phyloP scores from a whole-genome alignment of 2,888 invertebrate genomes.

The Oscheius onirici region DNA sequence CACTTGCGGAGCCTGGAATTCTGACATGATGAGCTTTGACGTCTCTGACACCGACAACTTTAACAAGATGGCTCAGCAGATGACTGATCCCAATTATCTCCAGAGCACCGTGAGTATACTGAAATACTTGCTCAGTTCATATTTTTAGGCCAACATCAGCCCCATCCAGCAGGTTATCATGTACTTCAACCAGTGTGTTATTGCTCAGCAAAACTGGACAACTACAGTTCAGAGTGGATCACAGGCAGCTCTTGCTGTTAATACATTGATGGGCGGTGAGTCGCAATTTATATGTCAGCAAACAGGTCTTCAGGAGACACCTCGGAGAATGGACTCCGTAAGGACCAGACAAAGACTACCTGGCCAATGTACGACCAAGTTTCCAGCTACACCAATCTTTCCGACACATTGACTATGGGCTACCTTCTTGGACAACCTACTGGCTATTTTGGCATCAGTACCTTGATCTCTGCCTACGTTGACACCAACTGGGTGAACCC shows the following conservation, averaged over 20 bases:
- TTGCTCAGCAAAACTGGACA: constrained; percentile 43
- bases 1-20: constrained; percentile 57
- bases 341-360: neutral
- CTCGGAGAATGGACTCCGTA: neutral
- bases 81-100: constrained; percentile 37
- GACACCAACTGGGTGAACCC: constrained; percentile 58
- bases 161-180: constrained; percentile 43
- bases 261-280: neutral
- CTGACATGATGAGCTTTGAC: constrained; percentile 44
- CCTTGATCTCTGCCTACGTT: constrained; percentile 46
- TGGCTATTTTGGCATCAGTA: constrained; percentile 41
- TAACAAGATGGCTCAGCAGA: constrained; percentile 37
- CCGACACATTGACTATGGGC: constrained; percentile 34
- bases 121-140: constrained; percentile 20
- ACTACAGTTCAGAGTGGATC: constrained; percentile 31
- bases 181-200: constrained; percentile 43
- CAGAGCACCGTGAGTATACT: constrained; percentile 29
- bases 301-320: neutral
- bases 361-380: constrained; percentile 48
- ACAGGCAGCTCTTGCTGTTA: neutral
- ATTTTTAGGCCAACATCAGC: constrained; percentile 30
- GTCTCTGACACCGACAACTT: constrained; percentile 45
- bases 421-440: constrained; percentile 35
- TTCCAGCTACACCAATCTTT: constrained; percentile 27
- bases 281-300: neutral